These are phyloP conservation scores for Hetaerina titia DNA, from an alignment of 2,888 invertebrate genomes.

Conservation along the genomic window DNA sequence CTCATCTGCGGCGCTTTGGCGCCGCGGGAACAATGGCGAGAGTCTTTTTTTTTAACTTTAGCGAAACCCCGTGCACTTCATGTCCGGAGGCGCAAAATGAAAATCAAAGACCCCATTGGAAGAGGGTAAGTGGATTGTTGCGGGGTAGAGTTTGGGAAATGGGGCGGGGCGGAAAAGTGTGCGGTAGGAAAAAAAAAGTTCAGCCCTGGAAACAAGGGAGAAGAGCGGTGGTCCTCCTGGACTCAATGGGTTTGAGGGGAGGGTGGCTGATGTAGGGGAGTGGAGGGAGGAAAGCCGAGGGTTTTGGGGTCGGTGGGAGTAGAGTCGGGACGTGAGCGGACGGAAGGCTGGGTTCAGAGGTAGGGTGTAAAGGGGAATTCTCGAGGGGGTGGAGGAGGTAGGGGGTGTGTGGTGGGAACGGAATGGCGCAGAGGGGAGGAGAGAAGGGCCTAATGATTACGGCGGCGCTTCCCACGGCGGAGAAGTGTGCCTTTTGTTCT, in stretches of 20 bases:
- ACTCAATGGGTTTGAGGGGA: background rate
- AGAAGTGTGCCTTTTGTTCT: slow-evolving; percentile 11
- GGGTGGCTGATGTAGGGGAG: background rate
- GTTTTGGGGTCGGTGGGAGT: background rate
- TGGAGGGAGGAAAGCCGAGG: background rate
- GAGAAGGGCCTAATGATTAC: background rate
- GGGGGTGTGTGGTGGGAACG: background rate
- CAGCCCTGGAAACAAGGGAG: too few species aligned
- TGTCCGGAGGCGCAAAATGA: background rate
- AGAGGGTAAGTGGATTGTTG: background rate
- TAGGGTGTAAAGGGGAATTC: background rate
- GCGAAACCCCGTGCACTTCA: too few species aligned
- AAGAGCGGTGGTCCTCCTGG: too few species aligned
- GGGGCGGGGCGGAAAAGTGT: background rate
- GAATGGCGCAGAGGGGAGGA: background rate
- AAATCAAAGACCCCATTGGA: background rate
- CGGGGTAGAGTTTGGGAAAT: background rate
- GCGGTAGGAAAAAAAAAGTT: too few species aligned
- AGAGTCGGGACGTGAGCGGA: too few species aligned
- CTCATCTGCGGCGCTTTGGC: too few species aligned
- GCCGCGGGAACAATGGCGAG: too few species aligned
- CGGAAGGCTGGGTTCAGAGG: too few species aligned
- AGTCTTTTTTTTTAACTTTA: too few species aligned
- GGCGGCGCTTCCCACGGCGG: background rate
- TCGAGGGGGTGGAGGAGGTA: background rate